Conservation (phyloP, 2,888 invertebrate species). For the Fragum whitleyi region DNA sequence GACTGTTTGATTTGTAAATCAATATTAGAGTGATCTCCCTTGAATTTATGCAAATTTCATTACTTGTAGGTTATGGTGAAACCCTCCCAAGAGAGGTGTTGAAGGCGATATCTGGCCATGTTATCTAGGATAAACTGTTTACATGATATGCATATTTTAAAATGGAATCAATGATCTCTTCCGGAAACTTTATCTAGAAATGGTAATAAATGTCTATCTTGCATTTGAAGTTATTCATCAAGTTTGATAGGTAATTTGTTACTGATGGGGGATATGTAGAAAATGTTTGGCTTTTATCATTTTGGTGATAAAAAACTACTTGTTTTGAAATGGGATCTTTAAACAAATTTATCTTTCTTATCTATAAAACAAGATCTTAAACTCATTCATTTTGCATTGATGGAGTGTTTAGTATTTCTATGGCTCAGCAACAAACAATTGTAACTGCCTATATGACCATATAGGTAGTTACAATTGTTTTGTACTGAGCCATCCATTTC, state of each 20-base stretch:
- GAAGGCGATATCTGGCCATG: constrained; percentile 8
- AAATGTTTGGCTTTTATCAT: background rate
- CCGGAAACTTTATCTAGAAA: background rate
- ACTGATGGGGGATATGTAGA: background rate
- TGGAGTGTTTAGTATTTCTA: no score
- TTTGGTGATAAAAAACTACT: no score
- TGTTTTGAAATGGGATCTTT: no score
- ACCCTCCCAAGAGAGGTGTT: constrained; percentile 7
- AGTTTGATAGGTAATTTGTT: constrained; percentile 1
- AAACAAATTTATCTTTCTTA: no score
- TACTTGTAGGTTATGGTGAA: background rate
- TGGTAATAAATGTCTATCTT: background rate
- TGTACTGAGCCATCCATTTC: no score
- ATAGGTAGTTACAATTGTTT: no score
- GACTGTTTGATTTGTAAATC: background rate
- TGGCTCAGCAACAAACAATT: no score
- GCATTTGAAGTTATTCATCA: background rate
- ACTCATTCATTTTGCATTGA: no score
- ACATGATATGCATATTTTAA: constrained; percentile 9
- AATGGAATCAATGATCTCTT: background rate
- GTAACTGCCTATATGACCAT: no score
- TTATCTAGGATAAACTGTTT: background rate
- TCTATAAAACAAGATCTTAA: no score
- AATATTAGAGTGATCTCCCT: constrained; percentile 8
- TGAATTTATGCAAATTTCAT: constrained; percentile 10